These are phyloP conservation scores for Dynastes grantii DNA, from an alignment of 2,888 invertebrate species.

Conservation along the genomic window DNA sequence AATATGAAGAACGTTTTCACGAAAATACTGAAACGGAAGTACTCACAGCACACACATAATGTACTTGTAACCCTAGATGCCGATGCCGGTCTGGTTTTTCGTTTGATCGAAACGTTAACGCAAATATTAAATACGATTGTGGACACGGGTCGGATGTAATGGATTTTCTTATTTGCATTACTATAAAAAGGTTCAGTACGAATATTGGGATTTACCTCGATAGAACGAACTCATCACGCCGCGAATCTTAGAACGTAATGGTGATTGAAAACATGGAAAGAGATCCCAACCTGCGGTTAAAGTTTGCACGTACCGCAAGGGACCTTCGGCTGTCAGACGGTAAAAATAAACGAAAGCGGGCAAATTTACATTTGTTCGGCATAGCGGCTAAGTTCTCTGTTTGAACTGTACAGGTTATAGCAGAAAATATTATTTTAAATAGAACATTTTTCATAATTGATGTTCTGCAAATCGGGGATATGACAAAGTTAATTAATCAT, in stretches of 20 bases:
- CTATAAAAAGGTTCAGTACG: slow-evolving; percentile 7
- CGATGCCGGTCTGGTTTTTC: background rate
- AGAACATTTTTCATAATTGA: no score
- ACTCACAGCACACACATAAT: background rate
- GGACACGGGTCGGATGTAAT: slow-evolving; percentile 32
- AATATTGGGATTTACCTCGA: background rate
- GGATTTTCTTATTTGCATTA: slow-evolving; percentile 38
- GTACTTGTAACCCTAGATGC: no score
- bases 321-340: slow-evolving; percentile 7
- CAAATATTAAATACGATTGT: slow-evolving; percentile 42
- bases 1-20: background rate
- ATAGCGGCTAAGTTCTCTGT: background rate
- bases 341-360: slow-evolving; percentile 34
- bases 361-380: slow-evolving; percentile 25
- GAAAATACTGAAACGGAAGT: background rate
- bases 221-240: slow-evolving; percentile 5
- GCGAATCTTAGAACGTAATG: slow-evolving; percentile 25
- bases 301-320: slow-evolving; percentile 1
- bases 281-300: background rate
- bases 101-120: slow-evolving; percentile 31
- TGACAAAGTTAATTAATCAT: no score
- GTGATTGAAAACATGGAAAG: slow-evolving; percentile 8
- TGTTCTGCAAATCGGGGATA: no score
- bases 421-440: background rate
- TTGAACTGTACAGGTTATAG: background rate